These are phyloP conservation scores for Cynaeus angustus DNA, from an alignment of 2,888 invertebrate species.

Conservation along the genomic window DNA sequence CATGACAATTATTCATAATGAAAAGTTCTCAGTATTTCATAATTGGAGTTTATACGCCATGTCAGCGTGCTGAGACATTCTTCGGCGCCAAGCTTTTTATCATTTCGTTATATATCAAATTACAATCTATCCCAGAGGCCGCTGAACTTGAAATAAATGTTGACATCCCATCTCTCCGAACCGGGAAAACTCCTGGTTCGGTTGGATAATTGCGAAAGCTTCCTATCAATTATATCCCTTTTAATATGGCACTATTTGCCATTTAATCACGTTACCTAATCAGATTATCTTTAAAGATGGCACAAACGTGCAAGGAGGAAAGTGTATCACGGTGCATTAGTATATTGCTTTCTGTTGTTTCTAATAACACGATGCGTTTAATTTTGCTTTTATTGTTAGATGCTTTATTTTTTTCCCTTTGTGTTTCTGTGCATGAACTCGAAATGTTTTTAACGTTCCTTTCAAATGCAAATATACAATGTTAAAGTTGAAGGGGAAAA, in stretches of 20 bases:
- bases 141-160: constrained; percentile 39
- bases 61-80: constrained; percentile 39
- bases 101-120: constrained; percentile 43
- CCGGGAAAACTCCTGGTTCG: constrained; percentile 2
- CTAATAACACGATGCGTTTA: constrained; percentile 34
- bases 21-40: constrained; percentile 40
- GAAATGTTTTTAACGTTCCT: constrained; percentile 38
- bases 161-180: constrained; percentile 33
- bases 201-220: constrained; percentile 7
- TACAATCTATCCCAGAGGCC: constrained; percentile 35
- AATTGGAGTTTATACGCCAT: constrained; percentile 39
- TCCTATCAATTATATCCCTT: constrained; percentile 33
- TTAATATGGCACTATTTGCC: constrained; percentile 36
- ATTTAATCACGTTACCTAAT: constrained; percentile 39
- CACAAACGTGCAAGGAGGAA: constrained; percentile 23
- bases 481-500: constrained; percentile 42
- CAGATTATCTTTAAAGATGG: constrained; percentile 29
- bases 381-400: constrained; percentile 27
- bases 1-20: constrained; percentile 34
- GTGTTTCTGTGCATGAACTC: constrained; percentile 35
- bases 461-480: constrained; percentile 42
- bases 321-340: constrained; percentile 33
- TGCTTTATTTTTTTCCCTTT: constrained; percentile 39
- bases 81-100: constrained; percentile 45
- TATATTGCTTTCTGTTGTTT: constrained; percentile 44